phyloP scores from a whole-genome alignment of 1,140 invertebrate genomes.

The Luehdorfia chinensis region DNA sequence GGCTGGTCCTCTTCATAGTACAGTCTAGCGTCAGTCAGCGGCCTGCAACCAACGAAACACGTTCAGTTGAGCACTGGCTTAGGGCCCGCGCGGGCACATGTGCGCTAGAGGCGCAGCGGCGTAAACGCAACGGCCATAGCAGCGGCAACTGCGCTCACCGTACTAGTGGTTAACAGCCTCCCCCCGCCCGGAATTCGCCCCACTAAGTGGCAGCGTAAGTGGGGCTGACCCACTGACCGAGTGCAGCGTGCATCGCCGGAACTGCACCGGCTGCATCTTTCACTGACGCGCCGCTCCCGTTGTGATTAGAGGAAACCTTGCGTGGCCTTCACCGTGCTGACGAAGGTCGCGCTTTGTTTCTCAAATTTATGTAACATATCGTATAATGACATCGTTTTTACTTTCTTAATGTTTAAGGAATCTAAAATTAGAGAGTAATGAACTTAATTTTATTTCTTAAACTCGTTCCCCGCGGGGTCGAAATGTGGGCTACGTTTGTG shows the following conservation, averaged over 20 bases:
- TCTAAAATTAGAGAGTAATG: no score
- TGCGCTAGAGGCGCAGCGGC: constrained; percentile 34
- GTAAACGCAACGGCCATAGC: constrained; percentile 26
- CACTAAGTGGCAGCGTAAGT: constrained; percentile 20
- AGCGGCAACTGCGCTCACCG: constrained; percentile 31
- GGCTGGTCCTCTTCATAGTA: constrained; percentile 68
- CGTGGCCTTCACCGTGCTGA: constrained; percentile 61
- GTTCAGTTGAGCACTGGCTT: constrained; percentile 42
- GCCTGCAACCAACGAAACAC: constrained; percentile 65
- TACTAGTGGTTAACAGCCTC: constrained; percentile 27
- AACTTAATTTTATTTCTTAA: no score
- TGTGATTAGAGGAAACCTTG: constrained; percentile 55
- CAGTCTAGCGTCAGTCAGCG: constrained; percentile 51
- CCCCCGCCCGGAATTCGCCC: constrained; percentile 21
- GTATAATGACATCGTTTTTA: constrained; percentile 1
- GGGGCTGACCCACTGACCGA: constrained; percentile 69
- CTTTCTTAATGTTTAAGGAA: no score
- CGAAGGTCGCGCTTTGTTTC: constrained; percentile 52
- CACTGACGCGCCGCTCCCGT: constrained; percentile 49
- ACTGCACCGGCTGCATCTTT: constrained; percentile 64
- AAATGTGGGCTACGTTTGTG: no score
- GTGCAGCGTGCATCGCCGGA: constrained; percentile 56
- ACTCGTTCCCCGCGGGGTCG: no score
- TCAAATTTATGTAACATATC: neutral
- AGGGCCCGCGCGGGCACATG: constrained; percentile 33